Evolutionary conservation across 2,797 vertebrate genomes (phyloP), one percentile per base, ranked within the genome.

Genomic region (Kryptopterus vitreolus): DNA sequence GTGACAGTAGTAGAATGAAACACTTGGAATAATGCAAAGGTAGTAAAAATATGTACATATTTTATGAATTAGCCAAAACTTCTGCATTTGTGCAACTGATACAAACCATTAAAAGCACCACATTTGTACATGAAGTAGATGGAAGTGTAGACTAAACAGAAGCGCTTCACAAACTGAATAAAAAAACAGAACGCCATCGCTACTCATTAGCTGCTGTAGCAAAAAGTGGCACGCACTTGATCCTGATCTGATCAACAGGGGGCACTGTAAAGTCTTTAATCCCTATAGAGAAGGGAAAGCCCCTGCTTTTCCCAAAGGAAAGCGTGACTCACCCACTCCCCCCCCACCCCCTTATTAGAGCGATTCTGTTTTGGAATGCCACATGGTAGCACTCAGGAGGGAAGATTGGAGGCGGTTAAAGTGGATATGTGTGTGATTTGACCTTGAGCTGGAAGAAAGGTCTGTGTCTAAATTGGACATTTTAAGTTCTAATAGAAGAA

Each of bases 161-260:
- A 33, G 55, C n/a, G 50, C 6, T n/a, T 20, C 69, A 73, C 88
- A 70, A 11, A 18, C 24, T 29, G 24, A 69, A 48, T 48, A 52
- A 70, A 50, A 69, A 16, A 31, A 3, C 66, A 52, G 26, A 33
- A 71, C 26, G 31, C 11, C 9, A n/a, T 55, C 29, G 55, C 20
- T 33, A 7, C 4, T 35, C 20, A n/a, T 35, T 20, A 72, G 11
- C 29, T 53, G 11, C 48, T 33, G 48, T 55, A 55, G 29, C 26
- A 71, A 22, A 3, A 55, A 13, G 50, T 20, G n/a, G 4, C 11
- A 22, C 50, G 1, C 20, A 4, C 29, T 11, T 48, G 24, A 10
- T 35, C 33, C 15, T 5, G 5, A 85, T 85, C 24, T 55, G 81
- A 69, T 58, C 74, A 62, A 78, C 66, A 84, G 62, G 74, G 77